Evolutionary conservation across 2,797 vertebrate genomes (phyloP).

Genomic region (Sebastes minor): DNA sequence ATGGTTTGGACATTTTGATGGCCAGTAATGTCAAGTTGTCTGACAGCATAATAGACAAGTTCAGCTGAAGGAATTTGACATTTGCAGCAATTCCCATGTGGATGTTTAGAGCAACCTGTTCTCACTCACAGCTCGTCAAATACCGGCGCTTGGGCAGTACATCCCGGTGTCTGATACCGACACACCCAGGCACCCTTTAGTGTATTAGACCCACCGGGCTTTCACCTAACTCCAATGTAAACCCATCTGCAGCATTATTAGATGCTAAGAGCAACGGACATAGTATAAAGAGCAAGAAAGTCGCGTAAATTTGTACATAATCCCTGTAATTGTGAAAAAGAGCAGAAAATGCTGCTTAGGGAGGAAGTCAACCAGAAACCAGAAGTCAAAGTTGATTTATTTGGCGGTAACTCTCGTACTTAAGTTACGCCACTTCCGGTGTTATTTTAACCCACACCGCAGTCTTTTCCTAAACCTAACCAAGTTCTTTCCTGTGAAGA

Average conservation of each 20-base stretch:
- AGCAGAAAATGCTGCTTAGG: too few relatives aligned
- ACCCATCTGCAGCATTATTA: neutral
- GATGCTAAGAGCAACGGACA: neutral
- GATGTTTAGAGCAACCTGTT: neutral
- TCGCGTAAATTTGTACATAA: rapidly evolving
- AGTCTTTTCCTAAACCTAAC: too few relatives aligned
- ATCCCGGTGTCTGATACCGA: neutral
- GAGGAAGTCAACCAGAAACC: too few relatives aligned
- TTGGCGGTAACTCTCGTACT: too few relatives aligned
- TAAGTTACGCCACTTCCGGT: too few relatives aligned
- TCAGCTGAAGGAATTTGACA: slow-evolving; percentile 15
- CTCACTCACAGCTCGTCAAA: neutral
- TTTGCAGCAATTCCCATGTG: slow-evolving; percentile 13
- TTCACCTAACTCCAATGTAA: neutral
- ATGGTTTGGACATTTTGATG: neutral
- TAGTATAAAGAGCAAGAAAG: neutral
- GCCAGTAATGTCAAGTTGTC: slow-evolving; percentile 10
- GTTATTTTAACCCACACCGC: too few relatives aligned
- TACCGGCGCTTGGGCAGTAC: rapidly evolving
- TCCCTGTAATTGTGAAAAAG: too few relatives aligned
- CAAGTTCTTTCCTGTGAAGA: too few relatives aligned
- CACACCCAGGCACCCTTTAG: neutral
- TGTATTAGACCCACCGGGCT: neutral
- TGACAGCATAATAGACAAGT: slow-evolving; percentile 11
- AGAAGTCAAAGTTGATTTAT: too few relatives aligned